phyloP scores from a whole-genome alignment of 2,797 vertebrate species.

The Anisognathus igniventris region DNA sequence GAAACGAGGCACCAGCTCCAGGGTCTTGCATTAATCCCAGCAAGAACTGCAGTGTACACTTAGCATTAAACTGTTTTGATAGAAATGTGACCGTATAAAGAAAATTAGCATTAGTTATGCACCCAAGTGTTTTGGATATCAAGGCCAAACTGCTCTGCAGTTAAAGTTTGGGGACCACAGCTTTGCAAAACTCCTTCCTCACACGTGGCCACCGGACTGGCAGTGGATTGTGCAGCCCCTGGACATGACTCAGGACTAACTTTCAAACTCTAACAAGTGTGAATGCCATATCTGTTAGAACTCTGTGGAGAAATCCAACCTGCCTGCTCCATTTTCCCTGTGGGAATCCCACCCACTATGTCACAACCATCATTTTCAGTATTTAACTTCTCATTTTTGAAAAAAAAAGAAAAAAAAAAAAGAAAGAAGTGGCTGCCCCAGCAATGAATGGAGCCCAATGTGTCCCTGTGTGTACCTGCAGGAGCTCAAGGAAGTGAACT shows the following conservation, averaged over 20 bases:
- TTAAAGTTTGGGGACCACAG: background rate
- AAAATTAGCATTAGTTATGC: background rate
- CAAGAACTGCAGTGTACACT: background rate
- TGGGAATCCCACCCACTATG: conserved; percentile 33
- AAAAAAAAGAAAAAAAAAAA: background rate
- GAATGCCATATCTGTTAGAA: conserved; percentile 26
- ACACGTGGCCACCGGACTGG: background rate
- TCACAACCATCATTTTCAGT: background rate
- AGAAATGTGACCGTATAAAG: background rate
- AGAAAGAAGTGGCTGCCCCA: background rate
- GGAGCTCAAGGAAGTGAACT: background rate
- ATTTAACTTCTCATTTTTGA: background rate
- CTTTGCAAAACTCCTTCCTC: background rate
- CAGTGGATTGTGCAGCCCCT: background rate
- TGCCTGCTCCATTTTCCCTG: background rate
- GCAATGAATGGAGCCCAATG: conserved; percentile 11
- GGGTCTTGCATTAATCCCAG: background rate
- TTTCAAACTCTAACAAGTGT: background rate
- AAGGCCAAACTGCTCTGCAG: background rate
- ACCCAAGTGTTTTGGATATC: background rate
- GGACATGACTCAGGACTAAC: background rate
- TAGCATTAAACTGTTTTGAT: background rate
- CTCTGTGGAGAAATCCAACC: conserved; percentile 16
- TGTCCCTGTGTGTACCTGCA: background rate
- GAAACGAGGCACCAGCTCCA: background rate